Conservation (phyloP, 2,888 invertebrate species). For the Leptinotarsa tumamoca region DNA sequence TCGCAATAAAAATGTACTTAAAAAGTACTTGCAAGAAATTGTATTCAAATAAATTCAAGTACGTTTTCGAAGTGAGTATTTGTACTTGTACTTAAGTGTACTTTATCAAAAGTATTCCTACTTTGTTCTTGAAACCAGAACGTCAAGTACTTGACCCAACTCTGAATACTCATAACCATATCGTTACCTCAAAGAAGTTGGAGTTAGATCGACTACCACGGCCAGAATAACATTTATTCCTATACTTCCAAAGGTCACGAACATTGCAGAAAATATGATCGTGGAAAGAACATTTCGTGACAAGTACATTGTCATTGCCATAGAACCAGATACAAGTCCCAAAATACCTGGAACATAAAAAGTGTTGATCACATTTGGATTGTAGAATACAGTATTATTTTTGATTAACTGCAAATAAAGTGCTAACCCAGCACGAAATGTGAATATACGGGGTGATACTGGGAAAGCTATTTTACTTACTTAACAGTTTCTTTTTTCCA, state of each 20-base stretch:
- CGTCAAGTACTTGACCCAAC: too few species aligned
- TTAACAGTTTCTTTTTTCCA: conserved; percentile 51
- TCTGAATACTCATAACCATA: too few species aligned
- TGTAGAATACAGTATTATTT: not conserved
- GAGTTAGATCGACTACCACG: conserved; percentile 75
- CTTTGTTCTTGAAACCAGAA: too few species aligned
- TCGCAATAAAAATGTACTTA: too few species aligned
- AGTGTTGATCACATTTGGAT: not conserved
- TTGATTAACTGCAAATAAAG: not conserved
- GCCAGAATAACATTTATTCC: conserved; percentile 73
- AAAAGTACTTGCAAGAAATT: too few species aligned
- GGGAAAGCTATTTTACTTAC: conserved; percentile 37
- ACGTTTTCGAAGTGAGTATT: too few species aligned
- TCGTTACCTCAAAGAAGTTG: conserved; percentile 74
- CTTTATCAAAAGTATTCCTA: too few species aligned
- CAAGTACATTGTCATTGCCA: conserved; percentile 49
- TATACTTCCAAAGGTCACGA: conserved; percentile 70
- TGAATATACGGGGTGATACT: too few species aligned
- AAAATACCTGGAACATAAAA: conserved; percentile 46
- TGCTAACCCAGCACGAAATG: too few species aligned
- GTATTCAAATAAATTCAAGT: too few species aligned
- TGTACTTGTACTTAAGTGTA: too few species aligned
- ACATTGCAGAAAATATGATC: conserved; percentile 67
- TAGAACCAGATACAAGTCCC: conserved; percentile 43
- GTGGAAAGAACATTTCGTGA: conserved; percentile 66